phyloP scores from a whole-genome alignment of 1,140 invertebrate genomes.

The Daktulosphaira vitifoliae region DNA sequence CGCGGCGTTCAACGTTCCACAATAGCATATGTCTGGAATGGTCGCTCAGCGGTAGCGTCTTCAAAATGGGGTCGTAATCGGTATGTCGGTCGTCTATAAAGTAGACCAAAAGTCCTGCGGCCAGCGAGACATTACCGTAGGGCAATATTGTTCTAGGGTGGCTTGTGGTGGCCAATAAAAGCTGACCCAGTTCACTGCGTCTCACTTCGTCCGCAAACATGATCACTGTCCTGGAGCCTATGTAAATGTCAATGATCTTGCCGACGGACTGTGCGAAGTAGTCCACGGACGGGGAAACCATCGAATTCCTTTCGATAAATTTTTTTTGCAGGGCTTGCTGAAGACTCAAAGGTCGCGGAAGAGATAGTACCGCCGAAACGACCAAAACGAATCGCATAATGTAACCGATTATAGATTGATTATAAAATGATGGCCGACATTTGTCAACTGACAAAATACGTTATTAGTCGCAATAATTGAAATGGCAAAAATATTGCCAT shows the following conservation, averaged over 20 bases:
- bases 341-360: too few species aligned
- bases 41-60: conserved; percentile 7
- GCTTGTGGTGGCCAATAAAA: background rate
- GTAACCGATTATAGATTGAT: too few species aligned
- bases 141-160: conserved; percentile 4
- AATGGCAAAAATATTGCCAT: too few species aligned
- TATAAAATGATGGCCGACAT: too few species aligned
- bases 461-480: too few species aligned
- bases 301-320: too few species aligned
- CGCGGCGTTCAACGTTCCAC: background rate
- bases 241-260: conserved; percentile 15
- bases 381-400: too few species aligned
- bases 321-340: too few species aligned
- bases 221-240: conserved; percentile 1
- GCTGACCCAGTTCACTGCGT: conserved; percentile 13
- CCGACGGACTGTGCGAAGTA: background rate
- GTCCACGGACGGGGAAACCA: too few species aligned
- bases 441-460: too few species aligned
- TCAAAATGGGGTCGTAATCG: background rate
- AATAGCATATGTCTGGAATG: conserved; percentile 19
- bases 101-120: conserved; percentile 9
- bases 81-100: background rate
- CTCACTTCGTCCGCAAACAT: conserved; percentile 10
- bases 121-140: background rate
- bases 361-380: too few species aligned